Evolutionary conservation across 1,140 invertebrate genomes (phyloP), one percentile per base, ranked within the genome.

Genomic region (Brachionus rubens): DNA sequence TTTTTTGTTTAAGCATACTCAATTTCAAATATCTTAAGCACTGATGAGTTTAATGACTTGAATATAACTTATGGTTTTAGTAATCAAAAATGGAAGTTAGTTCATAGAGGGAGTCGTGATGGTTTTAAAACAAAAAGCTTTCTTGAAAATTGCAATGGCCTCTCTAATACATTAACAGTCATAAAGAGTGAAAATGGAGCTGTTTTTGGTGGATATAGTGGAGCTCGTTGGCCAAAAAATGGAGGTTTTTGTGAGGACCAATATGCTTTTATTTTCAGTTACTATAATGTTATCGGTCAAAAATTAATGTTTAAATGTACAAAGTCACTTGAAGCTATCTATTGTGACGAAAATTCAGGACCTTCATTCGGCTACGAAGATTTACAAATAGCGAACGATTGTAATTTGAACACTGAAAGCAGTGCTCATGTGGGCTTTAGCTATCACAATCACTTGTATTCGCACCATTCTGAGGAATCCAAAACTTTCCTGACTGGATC

Each of bases 181-280:
- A 36, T 76, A 26, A 75, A 77, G 47, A 78, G 77, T 26, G 65
- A 72, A 12, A 26, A 62, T 19, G 59, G 54, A 3, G 75, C 56
- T 48, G 56, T 78, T n/a, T 79, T 75, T 62, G 78, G 78, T 26
- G 78, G 78, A 10, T 79, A 77, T 40, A 76, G 75, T 7, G 12
- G n/a, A 19, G 24, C 67, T 5, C 40, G 26, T 21, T 79, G 78
- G 78, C 40, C 47, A 2, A 67, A 46, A 7, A 48, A 14, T 56
- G 33, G 28, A 3, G 40, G 59, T 14, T 78, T 77, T 50, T 30
- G 33, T 6, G 14, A 75, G 10, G 62, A 77, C 50, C 43, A 26
- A 2, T 59, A 72, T 10, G 77, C 78, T 46, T 79, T 80, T 28
- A 5, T 80, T 14, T 80, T 80, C 16, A 62, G 24, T 28, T 54